Evolutionary conservation across 2,888 invertebrate species (phyloP).

Genomic region (Miltochrista miniata): DNA sequence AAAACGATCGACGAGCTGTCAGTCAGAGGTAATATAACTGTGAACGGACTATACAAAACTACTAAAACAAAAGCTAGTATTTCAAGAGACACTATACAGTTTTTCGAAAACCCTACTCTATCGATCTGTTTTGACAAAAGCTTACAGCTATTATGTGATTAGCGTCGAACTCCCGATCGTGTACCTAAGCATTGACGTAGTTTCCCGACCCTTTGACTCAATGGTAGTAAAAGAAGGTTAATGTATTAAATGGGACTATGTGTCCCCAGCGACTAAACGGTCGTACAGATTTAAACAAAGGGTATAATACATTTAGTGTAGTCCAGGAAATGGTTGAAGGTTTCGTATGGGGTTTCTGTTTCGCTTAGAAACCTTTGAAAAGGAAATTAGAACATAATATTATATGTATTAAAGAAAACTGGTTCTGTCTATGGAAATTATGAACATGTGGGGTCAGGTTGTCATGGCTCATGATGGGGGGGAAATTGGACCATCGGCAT

Average conservation of each 20-base stretch:
- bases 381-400: background rate
- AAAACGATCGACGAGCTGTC: too few species aligned
- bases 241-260: background rate
- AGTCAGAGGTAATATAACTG: too few species aligned
- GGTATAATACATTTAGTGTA: background rate
- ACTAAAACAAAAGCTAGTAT: background rate
- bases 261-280: background rate
- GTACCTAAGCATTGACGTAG: background rate
- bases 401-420: background rate
- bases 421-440: background rate
- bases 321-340: background rate
- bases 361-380: background rate
- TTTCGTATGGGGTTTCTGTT: background rate
- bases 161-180: slow-evolving; percentile 1
- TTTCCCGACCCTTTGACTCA: slow-evolving; percentile 3
- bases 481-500: too few species aligned
- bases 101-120: background rate
- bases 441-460: background rate
- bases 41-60: background rate
- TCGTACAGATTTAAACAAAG: slow-evolving; percentile 6
- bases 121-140: slow-evolving; percentile 13
- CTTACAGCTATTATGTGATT: slow-evolving; percentile 11
- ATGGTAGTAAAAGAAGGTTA: background rate
- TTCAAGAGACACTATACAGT: background rate
- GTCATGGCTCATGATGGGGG: too few species aligned